Conservation (phyloP, 2,888 invertebrate species). For the Meghimatium bilineatum region DNA sequence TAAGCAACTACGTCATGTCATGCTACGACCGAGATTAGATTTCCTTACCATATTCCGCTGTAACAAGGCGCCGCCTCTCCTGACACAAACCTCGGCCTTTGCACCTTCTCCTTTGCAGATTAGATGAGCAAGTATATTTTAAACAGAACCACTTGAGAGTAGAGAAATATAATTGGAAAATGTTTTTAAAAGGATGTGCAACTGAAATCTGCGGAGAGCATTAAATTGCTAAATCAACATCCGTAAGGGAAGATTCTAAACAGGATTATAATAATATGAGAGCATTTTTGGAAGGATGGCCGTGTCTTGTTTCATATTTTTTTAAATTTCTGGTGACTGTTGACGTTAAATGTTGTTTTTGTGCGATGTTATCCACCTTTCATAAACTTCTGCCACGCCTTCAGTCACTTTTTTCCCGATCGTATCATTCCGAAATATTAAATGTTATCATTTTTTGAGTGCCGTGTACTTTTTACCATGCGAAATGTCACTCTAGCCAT, state of each 20-base stretch:
- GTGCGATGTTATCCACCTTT: not conserved
- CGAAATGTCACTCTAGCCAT: too few relatives aligned
- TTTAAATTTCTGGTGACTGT: not conserved
- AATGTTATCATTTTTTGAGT: too few relatives aligned
- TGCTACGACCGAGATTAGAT: constrained; percentile 17
- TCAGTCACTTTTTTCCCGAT: not conserved
- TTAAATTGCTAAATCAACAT: constrained; percentile 12
- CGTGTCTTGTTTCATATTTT: not conserved
- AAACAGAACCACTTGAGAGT: not conserved
- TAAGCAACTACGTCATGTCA: constrained; percentile 25
- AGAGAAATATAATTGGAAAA: constrained; percentile 5
- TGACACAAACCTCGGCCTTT: not conserved
- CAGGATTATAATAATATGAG: not conserved
- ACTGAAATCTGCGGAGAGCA: not conserved
- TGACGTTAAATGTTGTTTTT: not conserved
- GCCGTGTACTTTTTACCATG: too few relatives aligned
- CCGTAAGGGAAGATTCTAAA: not conserved
- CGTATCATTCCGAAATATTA: too few relatives aligned
- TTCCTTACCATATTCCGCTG: constrained; percentile 11
- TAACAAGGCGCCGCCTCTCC: constrained; percentile 21
- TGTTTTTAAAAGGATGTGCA: not conserved
- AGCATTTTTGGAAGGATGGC: not conserved
- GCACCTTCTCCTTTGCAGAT: constrained; percentile 21
- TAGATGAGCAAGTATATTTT: not conserved
- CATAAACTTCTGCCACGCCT: not conserved